Evolutionary conservation across 2,888 invertebrate genomes (phyloP), one percentile per base, ranked within the genome.

Genomic region (Orchesella flavescens): DNA sequence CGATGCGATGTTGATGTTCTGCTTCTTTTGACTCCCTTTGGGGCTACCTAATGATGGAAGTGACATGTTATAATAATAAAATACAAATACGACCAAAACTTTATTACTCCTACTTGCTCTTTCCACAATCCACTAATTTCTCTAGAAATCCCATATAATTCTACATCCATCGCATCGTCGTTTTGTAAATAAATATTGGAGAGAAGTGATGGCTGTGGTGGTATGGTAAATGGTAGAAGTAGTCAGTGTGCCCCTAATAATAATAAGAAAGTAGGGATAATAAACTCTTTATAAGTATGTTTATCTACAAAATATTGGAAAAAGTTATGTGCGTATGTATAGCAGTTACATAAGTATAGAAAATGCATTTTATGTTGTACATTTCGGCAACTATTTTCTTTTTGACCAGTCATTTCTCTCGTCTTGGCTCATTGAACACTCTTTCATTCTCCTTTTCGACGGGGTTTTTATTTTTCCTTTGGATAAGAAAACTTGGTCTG

Each of bases 391-490:
- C 2, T 61, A 21, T 61, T 61, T 61, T 24, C 23, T 57, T 19
- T 57, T 57, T 57, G 57, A 57, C 57, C 57, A 57, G 4, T 57
- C 57, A 57, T 57, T 57, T 57, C 21, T 19, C 34, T 57, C 72
- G 43, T 43, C 44, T 82, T 75, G 82, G 63, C 55, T 82, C 82
- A 82, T 82, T 82, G 76, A 76, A 55, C 81, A 82, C 44, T 65
- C 69, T 76, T 57, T 82, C 68, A 53, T 71, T 71, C 63, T 75
- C 23, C 71, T 43, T 53, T 24, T 43, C 43, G 19, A 57, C 23
- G 24, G 13, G 5, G 55, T n/a, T 55, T 57, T 57, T 57, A 10
- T 57, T 13, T 19, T 57, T 2, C 10, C 17, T 57, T 57, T 57
- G 10, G 57, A 10, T 57, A 19, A 57, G 13, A 44, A 1, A 19